Base-by-base conservation (phyloP, 92 coral and sea anemone genomes). In the Diadumene lineata region DNA sequence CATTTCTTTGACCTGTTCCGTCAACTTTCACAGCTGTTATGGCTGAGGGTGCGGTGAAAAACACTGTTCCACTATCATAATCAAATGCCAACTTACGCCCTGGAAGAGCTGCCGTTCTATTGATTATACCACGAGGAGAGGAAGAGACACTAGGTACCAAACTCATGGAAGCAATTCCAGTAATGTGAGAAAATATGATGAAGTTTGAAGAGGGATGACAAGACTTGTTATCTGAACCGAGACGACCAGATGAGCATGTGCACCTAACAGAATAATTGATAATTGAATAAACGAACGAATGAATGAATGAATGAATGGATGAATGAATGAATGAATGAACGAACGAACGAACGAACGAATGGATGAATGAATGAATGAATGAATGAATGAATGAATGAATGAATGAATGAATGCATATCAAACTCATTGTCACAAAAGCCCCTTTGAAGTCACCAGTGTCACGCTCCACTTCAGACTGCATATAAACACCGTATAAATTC, bases 21-120 rank as follows among this genome's bases (percentile, higher is more conserved):
- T 94, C 87, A 16, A 94, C 63, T 48, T 70, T 86, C 51, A 91
- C 84, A 9, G 92, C 67, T 60, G 75, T 77, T 30, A 94, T 82
- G 30, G 68, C 78, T 7, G 43, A 34, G 1, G 77, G 68, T 44
- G 72, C 72, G 11, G 71, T 82, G 58, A 81, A 94, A 77, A 92
- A 94, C 27, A 94, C 65, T 43, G 66, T 69, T 50, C 86, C 56
- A 32, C 72, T 72, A 22, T 86, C 83, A 31, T 79, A 86, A 63
- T 94, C 98, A 56, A 78, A 84, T 68, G 92, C 98, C 3, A 89
- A 73, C 7, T 69, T 90, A 0, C 79, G 79, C n/a, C n/a, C n/a
- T n/a, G n/a, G n/a, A n/a, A n/a, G n/a, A n/a, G n/a, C n/a, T n/a
- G n/a, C n/a, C 32, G 48, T 46, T 26, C 56, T 13, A 24, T 70